These are phyloP conservation scores for Hemiscyllium ocellatum DNA, from an alignment of 2,113 vertebrate species.

Conservation along the genomic window DNA sequence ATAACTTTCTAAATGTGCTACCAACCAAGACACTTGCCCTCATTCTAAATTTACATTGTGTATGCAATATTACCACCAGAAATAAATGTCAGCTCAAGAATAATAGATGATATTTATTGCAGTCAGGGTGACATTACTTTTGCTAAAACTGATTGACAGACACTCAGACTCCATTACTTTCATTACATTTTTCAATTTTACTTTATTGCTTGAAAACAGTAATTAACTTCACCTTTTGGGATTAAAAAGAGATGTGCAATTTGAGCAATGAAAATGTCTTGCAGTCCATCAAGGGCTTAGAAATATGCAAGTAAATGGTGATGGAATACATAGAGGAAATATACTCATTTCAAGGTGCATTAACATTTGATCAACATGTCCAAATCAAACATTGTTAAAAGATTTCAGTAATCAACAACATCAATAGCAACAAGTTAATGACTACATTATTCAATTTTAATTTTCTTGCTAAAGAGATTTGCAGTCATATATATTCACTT, in stretches of 20 bases:
- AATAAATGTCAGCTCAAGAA: neutral
- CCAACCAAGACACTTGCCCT: neutral
- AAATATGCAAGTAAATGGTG: neutral
- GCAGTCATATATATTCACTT: neutral
- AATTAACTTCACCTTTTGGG: neutral
- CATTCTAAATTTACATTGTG: neutral
- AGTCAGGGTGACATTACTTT: neutral
- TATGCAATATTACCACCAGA: neutral
- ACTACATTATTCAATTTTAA: neutral
- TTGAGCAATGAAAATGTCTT: neutral
- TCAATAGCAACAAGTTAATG: neutral
- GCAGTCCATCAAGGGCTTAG: neutral
- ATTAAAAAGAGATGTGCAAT: neutral
- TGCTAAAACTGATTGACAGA: neutral
- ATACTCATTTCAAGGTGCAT: neutral
- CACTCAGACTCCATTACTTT: neutral
- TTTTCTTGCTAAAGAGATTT: neutral
- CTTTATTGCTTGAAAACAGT: neutral
- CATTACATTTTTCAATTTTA: neutral
- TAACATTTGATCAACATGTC: neutral
- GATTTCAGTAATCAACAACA: neutral
- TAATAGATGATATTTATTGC: neutral
- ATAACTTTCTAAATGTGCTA: no score
- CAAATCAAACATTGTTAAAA: neutral
- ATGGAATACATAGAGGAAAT: neutral